phyloP scores from a whole-genome alignment of 92 coral and sea anemone species.

The Umimayanthus chanpuru region DNA sequence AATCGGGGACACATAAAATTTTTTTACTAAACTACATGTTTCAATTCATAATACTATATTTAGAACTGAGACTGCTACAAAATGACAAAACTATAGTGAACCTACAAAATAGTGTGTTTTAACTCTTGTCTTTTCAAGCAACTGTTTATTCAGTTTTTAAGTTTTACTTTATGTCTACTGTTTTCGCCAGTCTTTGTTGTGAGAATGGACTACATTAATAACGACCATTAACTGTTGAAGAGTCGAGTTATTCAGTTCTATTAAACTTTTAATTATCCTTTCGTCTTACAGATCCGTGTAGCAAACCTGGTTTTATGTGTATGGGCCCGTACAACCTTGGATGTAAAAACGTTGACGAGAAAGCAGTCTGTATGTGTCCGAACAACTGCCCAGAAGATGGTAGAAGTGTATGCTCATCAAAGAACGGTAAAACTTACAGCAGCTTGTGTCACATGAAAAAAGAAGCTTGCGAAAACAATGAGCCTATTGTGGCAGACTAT shows the following conservation, averaged over 20 bases:
- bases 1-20: no score
- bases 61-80: no score
- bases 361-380: slow-evolving; percentile 28
- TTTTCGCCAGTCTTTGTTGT: neutral
- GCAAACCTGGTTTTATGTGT: slow-evolving; percentile 34
- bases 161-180: no score
- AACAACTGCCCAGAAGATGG: slow-evolving; percentile 33
- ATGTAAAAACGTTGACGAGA: slow-evolving; percentile 6
- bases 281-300: slow-evolving; percentile 17
- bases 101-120: no score
- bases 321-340: slow-evolving; percentile 4
- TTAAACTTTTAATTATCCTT: neutral
- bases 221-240: neutral
- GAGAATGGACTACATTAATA: no score
- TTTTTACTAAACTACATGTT: no score
- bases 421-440: slow-evolving; percentile 3
- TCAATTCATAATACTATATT: no score
- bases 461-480: slow-evolving; percentile 6
- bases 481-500: neutral
- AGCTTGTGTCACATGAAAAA: slow-evolving; percentile 42
- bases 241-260: neutral
- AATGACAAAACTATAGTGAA: no score
- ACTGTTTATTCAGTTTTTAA: no score
- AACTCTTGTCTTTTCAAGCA: no score
- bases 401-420: slow-evolving; percentile 7